Base-by-base conservation (phyloP, 2,888 invertebrate genomes). In the Digitonthophagus gazella region DNA sequence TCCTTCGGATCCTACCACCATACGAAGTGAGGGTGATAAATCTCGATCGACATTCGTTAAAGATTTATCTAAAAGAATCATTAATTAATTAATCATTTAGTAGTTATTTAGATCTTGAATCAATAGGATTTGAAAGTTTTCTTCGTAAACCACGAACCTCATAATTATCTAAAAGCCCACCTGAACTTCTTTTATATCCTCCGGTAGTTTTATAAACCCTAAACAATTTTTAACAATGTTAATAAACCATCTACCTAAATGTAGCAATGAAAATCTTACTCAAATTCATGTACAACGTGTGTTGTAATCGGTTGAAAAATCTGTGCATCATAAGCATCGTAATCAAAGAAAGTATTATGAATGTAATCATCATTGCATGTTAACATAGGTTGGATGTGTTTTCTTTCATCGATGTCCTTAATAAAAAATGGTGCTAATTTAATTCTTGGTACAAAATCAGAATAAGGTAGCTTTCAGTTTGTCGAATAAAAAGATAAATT, bases 401-500 rank as follows among this genome's bases (percentile, higher is more conserved):
- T 65, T 20, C 16, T 63, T 14, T 66, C 66, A 19, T 65, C 64
- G 2, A 19, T 64, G 15, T 68, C 68, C 28, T 71, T 68, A 8
- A 71, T 55, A 8, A 70, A 56, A 11, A 54, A 70, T 0, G 93
- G 91, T 0, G 96, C 96, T 72, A 97, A 83, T 83, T 97, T 97
- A 54, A 98, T 97, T 67, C 98, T 87, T 1, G 98, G 97, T 75
- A 97, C 91, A 80, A 97, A 98, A 72, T 91, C 93, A 0, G 95
- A 95, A 80, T 95, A 94, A 0, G 94, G 93, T 44, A 95, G 92
- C 81, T 95, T 96, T 80, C 96, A 96, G 79, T 95, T 95, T 0
- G 96, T 95, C 0, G 97, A 96, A 84, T 97, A 98, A 81, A 97
- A 97, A 67, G 97, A 97, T 73, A 98, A 87, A 84, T 98, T 98